Percentiles rank a stretch among this genome's conserved stretches.
Evolutionary conservation across 2,888 invertebrate species (phyloP).

Genomic region (Crocallis elinguaria): DNA sequence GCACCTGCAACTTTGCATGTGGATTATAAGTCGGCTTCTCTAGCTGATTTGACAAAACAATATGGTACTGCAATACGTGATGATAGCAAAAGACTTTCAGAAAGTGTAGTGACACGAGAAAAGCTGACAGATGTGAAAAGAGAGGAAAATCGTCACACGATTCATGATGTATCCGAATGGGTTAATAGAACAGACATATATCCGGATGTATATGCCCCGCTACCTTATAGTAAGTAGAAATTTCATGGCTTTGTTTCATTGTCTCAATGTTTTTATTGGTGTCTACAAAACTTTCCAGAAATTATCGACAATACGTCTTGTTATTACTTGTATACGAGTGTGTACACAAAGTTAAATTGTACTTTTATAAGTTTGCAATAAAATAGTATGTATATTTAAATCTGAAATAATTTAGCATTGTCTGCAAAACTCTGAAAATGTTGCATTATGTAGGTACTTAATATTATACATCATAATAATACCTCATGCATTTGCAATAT

Average conservation of each 20-base stretch:
- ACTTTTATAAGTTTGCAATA: neutral
- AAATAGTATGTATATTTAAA: too few species aligned
- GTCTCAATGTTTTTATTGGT: neutral
- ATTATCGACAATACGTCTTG: neutral
- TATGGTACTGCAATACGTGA: constrained; percentile 33
- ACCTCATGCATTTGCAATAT: neutral
- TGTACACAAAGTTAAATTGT: too few species aligned
- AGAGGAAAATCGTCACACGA: constrained; percentile 66
- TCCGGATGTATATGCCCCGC: constrained; percentile 90
- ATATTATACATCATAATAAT: neutral
- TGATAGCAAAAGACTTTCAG: constrained; percentile 36
- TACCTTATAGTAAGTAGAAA: constrained; percentile 90
- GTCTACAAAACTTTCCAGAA: neutral
- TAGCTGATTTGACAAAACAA: constrained; percentile 27
- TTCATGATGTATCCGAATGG: constrained; percentile 73
- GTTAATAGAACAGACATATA: constrained; percentile 82
- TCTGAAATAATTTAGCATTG: neutral
- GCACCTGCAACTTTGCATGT: constrained; percentile 13
- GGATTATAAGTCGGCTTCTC: constrained; percentile 22
- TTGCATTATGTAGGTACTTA: neutral
- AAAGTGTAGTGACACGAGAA: constrained; percentile 50
- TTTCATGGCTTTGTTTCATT: neutral
- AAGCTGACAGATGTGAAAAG: constrained; percentile 48
- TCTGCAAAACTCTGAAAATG: neutral
- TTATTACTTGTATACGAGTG: neutral